Evolutionary conservation across 2,888 invertebrate genomes (phyloP).

Genomic region (Spisula solida): DNA sequence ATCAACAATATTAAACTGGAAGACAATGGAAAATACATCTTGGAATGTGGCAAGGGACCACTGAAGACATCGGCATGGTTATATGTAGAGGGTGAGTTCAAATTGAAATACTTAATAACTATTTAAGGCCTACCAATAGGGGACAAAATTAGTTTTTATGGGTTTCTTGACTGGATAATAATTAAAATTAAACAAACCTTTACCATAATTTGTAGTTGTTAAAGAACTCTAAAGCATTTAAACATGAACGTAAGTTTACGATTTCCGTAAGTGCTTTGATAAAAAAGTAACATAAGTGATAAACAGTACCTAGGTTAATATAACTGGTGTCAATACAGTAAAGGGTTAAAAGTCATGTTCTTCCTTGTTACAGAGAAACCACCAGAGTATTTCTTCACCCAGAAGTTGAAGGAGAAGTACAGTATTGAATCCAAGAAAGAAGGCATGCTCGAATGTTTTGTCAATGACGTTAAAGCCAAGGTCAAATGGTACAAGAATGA

Average conservation of each 20-base stretch:
- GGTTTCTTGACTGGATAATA: too few relatives aligned
- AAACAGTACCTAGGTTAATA: too few relatives aligned
- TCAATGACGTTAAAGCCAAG: slow-evolving; percentile 97
- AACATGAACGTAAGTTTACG: too few relatives aligned
- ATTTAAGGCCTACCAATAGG: too few relatives aligned
- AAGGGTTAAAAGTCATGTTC: background rate
- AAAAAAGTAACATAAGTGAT: too few relatives aligned
- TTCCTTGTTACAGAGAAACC: slow-evolving; percentile 93
- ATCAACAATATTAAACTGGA: slow-evolving; percentile 97
- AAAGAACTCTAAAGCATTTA: too few relatives aligned
- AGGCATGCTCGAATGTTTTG: slow-evolving; percentile 95
- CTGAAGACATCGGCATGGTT: slow-evolving; percentile 94
- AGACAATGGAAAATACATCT: slow-evolving; percentile 98
- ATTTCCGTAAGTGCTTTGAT: too few relatives aligned
- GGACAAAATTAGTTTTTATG: too few relatives aligned
- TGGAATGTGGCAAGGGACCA: slow-evolving; percentile 95
- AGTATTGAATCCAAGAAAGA: slow-evolving; percentile 97
- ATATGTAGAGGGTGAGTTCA: slow-evolving; percentile 94
- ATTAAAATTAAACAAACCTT: too few relatives aligned
- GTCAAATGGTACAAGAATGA: slow-evolving; percentile 97
- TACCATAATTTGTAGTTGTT: too few relatives aligned
- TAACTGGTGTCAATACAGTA: too few relatives aligned
- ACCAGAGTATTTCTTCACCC: slow-evolving; percentile 97
- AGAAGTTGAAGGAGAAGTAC: slow-evolving; percentile 95
- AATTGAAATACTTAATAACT: too few relatives aligned